These are phyloP conservation scores for Gambusia holbrooki DNA, from an alignment of 2,113 vertebrate genomes.

Conservation along the genomic window DNA sequence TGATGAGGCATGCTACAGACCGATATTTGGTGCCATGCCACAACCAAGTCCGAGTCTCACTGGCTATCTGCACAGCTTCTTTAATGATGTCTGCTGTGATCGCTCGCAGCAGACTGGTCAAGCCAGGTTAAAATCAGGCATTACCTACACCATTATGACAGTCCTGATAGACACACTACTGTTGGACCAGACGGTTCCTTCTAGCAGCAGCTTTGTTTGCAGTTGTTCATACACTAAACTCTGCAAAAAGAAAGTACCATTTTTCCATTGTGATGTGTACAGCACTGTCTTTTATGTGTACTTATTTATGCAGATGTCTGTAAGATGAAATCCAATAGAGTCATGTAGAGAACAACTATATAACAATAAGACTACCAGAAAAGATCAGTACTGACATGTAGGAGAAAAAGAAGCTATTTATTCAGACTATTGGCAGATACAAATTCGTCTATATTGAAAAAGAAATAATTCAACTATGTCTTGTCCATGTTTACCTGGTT, in stretches of 20 bases:
- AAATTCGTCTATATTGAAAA: slow-evolving; percentile 74
- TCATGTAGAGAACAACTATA: slow-evolving; percentile 74
- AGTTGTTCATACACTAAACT: slow-evolving; percentile 50
- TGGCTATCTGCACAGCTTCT: slow-evolving; percentile 42
- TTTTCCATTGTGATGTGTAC: slow-evolving; percentile 70
- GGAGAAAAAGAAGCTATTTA: slow-evolving; percentile 70
- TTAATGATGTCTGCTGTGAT: slow-evolving; percentile 52
- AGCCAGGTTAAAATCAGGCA: slow-evolving; percentile 63
- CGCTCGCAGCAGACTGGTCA: slow-evolving; percentile 49
- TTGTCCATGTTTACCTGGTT: slow-evolving; percentile 81
- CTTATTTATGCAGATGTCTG: slow-evolving; percentile 82
- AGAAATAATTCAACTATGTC: slow-evolving; percentile 75
- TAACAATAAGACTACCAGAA: slow-evolving; percentile 75
- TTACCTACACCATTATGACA: slow-evolving; percentile 44
- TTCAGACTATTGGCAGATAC: slow-evolving; percentile 70
- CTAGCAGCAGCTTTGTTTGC: slow-evolving; percentile 54
- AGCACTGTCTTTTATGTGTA: slow-evolving; percentile 80
- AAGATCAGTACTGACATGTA: slow-evolving; percentile 73
- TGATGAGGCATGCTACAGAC: slow-evolving; percentile 41
- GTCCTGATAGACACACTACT: slow-evolving; percentile 37
- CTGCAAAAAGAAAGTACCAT: slow-evolving; percentile 52
- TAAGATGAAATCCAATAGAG: slow-evolving; percentile 67
- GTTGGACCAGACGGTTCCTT: slow-evolving; percentile 47
- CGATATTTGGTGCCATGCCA: slow-evolving; percentile 40
- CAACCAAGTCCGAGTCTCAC: slow-evolving; percentile 46